These are phyloP conservation scores for Bombyx mori DNA, from an alignment of 1,140 invertebrate genomes.

Conservation along the genomic window DNA sequence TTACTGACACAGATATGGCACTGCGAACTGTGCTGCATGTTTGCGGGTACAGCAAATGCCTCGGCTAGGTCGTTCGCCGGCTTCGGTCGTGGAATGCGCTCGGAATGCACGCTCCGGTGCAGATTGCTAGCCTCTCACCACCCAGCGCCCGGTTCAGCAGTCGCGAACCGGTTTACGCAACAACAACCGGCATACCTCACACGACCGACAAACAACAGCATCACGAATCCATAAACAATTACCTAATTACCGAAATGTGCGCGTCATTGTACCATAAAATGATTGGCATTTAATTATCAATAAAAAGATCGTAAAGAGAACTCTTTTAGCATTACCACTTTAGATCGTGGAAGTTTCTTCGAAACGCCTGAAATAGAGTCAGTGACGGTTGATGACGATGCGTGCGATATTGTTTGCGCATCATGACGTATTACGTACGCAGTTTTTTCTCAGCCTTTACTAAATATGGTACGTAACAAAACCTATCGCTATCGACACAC, in stretches of 20 bases:
- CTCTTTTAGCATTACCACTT: no score
- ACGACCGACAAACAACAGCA: no score
- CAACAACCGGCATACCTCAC: constrained; percentile 3
- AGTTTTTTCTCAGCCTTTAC: neutral
- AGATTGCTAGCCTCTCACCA: constrained; percentile 33
- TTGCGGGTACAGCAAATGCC: constrained; percentile 15
- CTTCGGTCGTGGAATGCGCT: constrained; percentile 39
- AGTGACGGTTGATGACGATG: constrained; percentile 10
- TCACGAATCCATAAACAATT: no score
- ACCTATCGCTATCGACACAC: neutral
- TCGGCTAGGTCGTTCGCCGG: constrained; percentile 36
- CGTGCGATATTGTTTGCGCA: constrained; percentile 10
- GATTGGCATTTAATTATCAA: no score
- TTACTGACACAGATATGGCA: constrained; percentile 19
- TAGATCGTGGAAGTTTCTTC: constrained; percentile 6
- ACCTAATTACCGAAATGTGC: no score
- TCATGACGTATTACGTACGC: constrained; percentile 9
- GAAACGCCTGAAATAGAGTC: constrained; percentile 7
- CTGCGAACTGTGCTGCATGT: constrained; percentile 13
- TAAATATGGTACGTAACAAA: no score
- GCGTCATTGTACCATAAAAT: no score
- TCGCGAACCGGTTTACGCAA: constrained; percentile 25
- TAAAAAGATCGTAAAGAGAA: no score
- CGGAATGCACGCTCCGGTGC: constrained; percentile 36
- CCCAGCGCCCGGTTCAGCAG: constrained; percentile 10